phyloP scores from a whole-genome alignment of 2,797 vertebrate genomes.

The Petrocephalus schoutedeni region DNA sequence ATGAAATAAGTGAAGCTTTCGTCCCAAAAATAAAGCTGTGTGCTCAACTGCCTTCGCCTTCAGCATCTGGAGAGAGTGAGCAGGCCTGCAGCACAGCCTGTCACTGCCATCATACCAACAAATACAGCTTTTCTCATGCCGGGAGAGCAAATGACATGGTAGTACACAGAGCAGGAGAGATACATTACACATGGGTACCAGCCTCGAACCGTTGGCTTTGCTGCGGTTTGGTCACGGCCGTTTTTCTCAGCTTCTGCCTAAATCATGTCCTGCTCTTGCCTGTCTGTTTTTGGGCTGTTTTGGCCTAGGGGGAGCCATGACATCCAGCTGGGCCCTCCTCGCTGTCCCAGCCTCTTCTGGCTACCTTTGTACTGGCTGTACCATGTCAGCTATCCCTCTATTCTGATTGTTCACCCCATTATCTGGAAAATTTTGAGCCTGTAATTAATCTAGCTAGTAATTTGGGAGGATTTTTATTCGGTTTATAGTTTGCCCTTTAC shows the following conservation, averaged over 20 bases:
- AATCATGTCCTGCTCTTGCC: background rate
- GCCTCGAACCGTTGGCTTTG: background rate
- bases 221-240: background rate
- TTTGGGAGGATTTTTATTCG: background rate
- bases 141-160: background rate
- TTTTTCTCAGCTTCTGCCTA: background rate
- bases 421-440: background rate
- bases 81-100: background rate
- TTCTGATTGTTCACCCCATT: background rate
- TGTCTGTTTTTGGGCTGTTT: background rate
- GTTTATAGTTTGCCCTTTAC: background rate
- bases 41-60: background rate
- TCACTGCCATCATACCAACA: background rate
- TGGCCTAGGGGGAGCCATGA: background rate
- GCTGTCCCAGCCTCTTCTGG: background rate
- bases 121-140: background rate
- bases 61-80: background rate
- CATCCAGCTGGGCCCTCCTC: background rate
- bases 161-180: background rate
- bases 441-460: background rate
- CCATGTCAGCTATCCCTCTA: background rate
- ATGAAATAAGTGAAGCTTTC: background rate
- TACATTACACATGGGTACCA: background rate
- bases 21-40: background rate
- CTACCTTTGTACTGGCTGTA: too few species aligned